Conservation (phyloP, 2,797 vertebrate genomes). For the Oceanodroma leucorhoa region DNA sequence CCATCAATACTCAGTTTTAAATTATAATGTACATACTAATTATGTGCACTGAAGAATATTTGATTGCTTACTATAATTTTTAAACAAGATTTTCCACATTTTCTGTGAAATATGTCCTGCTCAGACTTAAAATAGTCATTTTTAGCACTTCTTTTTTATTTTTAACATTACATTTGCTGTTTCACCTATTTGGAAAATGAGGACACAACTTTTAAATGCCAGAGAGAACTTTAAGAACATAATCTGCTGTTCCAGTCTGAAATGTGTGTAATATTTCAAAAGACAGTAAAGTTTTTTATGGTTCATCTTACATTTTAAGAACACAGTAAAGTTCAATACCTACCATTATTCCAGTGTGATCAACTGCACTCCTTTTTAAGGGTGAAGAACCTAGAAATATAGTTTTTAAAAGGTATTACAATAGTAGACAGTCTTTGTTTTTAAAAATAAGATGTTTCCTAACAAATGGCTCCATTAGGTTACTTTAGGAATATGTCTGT, state of each 20-base stretch:
- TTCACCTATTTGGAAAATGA: constrained; percentile 38
- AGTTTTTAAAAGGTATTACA: neutral
- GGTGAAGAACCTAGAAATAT: neutral
- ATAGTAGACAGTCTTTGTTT: neutral
- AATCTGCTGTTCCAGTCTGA: constrained; percentile 4
- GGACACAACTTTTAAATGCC: constrained; percentile 7
- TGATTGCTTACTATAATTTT: constrained; percentile 66
- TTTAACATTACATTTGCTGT: constrained; percentile 26
- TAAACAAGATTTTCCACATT: constrained; percentile 54
- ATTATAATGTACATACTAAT: constrained; percentile 69
- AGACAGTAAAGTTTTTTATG: neutral
- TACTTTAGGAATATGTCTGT: neutral
- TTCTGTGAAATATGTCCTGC: constrained; percentile 28
- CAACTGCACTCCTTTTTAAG: neutral
- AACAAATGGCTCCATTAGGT: neutral
- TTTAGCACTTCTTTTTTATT: constrained; percentile 27
- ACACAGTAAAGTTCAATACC: neutral
- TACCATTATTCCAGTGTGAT: neutral
- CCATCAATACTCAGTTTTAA: constrained; percentile 63
- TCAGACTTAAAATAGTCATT: constrained; percentile 35
- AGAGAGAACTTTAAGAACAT: constrained; percentile 34
- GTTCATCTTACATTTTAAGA: constrained; percentile 18
- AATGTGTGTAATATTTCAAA: constrained; percentile 19
- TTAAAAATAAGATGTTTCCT: neutral
- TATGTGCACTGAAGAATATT: constrained; percentile 67